Conservation (phyloP, 2,888 invertebrate genomes). For the Hetaerina titia region DNA sequence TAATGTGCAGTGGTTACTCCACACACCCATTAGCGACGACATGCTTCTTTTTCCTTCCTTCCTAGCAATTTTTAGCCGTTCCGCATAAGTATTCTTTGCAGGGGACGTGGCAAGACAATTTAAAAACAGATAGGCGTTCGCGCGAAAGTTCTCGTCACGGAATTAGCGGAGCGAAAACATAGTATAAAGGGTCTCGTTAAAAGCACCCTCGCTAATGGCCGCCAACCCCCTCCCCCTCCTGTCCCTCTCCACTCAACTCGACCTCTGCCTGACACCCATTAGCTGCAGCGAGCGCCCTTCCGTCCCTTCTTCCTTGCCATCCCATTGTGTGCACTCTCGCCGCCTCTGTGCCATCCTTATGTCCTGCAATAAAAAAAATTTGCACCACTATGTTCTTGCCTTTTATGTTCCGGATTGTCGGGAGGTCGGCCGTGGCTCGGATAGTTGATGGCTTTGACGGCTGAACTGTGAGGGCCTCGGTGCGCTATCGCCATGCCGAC, state of each 20-base stretch:
- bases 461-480: not conserved
- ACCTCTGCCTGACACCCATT: not conserved
- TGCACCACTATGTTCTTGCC: not conserved
- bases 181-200: not conserved
- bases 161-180: constrained; percentile 27
- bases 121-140: not conserved
- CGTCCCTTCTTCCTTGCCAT: not conserved
- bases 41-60: not conserved
- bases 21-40: not conserved
- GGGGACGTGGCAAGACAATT: not conserved
- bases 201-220: constrained; percentile 2
- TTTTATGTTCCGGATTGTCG: not conserved
- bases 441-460: not conserved
- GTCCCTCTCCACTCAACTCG: not conserved
- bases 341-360: not conserved
- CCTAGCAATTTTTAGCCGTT: not conserved
- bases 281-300: not conserved
- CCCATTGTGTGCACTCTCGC: not conserved
- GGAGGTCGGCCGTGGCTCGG: not conserved
- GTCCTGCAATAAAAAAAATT: not conserved
- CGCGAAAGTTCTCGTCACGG: not conserved
- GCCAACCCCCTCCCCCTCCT: not conserved
- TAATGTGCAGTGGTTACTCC: not conserved
- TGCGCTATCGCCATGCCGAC: too few relatives aligned
- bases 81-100: not conserved